Evolutionary conservation across 2,797 vertebrate species (phyloP).

Genomic region (Hydrophis major): DNA sequence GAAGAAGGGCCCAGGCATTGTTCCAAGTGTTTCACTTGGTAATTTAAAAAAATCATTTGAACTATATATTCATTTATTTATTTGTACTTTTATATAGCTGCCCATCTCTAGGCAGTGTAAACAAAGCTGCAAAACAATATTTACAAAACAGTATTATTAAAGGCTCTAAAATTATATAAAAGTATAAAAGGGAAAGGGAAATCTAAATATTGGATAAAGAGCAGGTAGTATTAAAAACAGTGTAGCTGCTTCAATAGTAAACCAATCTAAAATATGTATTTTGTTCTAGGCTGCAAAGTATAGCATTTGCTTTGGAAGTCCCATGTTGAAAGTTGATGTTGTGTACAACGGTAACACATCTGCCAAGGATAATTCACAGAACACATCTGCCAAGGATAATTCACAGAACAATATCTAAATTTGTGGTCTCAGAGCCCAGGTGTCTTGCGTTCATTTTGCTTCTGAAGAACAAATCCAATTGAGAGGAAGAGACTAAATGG

Average conservation of each 20-base stretch:
- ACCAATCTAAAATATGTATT: background rate
- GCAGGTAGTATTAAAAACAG: background rate
- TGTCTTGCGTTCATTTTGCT: constrained; percentile 28
- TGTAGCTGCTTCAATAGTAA: background rate
- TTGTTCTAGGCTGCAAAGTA: constrained; percentile 44
- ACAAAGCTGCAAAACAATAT: background rate
- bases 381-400: constrained; percentile 22
- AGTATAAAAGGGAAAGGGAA: background rate
- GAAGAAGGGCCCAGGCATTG: background rate
- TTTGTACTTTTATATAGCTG: background rate
- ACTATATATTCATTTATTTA: background rate
- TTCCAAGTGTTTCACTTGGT: background rate
- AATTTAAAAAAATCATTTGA: constrained; percentile 15
- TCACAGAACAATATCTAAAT: constrained; percentile 38
- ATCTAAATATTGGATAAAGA: background rate
- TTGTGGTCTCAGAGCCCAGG: constrained; percentile 39
- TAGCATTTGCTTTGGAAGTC: constrained; percentile 37
- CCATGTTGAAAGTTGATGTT: constrained; percentile 32
- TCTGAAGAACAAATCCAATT: constrained; percentile 43
- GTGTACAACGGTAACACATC: constrained; percentile 1
- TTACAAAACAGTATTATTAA: background rate
- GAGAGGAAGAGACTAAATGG: constrained; percentile 78
- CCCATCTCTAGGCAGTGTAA: background rate
- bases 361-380: constrained; percentile 28
- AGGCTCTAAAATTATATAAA: background rate